Evolutionary conservation across 2,888 invertebrate species (phyloP), one percentile per base, ranked within the genome.

Genomic region (Macaria notata): DNA sequence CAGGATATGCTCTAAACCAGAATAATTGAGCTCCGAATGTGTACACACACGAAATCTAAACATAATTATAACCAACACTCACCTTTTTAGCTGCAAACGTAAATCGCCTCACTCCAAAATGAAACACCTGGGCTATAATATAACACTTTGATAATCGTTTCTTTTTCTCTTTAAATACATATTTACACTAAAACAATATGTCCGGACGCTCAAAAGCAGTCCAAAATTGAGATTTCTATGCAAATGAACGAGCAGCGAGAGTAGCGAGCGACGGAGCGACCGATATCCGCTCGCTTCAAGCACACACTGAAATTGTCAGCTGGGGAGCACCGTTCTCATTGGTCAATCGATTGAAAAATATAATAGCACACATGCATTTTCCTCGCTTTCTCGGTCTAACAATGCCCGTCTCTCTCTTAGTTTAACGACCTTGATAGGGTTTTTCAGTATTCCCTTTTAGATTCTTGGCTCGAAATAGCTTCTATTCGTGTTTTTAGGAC

Each of bases 81-180:
- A 86, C 89, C 90, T 88, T 88, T 62, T 70, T 71, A 75, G 75
- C 77, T 78, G 83, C 84, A 82, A 83, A 84, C 84, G 56, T 46
- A 46, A 48, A 44, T 61, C 46, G 54, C 54, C 66, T 64, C 83
- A 81, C 89, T 86, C 89, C 88, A 83, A 80, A 75, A 65, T 62
- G 69, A 71, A 81, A 81, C 84, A 86, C 88, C 84, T 81, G 77
- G 90, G 92, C 91, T 92, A 92, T 92, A 92, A 92, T 82, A 92
- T 92, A 76, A 92, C 92, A 90, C 90, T 92, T 68, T 82, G 84
- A 74, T 79, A 84, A 80, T 86, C 80, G 86, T 88, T 83, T 87
- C 86, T 88, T 91, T 88, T 92, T 88, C 90, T 87, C 85, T 87
- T 91, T 81, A 84, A 85, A 92, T 88, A 86, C 92, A 92, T 92